A percentile compares a stretch with the other conserved stretches of the same genome.
phyloP scores from a whole-genome alignment of 2,797 vertebrate species.

The Propithecus deckenii region DNA sequence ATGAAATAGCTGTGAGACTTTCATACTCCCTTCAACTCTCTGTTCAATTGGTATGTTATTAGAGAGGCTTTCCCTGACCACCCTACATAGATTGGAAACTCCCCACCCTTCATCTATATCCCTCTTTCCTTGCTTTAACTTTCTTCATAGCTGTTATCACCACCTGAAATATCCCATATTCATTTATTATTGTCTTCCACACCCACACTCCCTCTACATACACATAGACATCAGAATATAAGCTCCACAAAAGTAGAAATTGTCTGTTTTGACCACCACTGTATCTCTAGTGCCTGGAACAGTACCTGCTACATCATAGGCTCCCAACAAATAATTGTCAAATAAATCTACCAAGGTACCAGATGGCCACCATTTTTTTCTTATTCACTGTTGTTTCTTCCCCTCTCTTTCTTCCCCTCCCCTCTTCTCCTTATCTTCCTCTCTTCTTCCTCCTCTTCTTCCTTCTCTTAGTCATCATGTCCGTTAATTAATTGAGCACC shows the following conservation, averaged over 20 bases:
- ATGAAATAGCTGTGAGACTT: not conserved
- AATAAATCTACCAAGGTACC: not conserved
- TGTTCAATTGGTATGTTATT: not conserved
- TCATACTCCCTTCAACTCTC: not conserved
- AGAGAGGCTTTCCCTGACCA: not conserved
- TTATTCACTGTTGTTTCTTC: not conserved
- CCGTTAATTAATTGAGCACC: not conserved
- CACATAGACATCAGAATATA: not conserved
- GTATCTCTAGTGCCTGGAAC: not conserved
- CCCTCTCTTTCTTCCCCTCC: not conserved
- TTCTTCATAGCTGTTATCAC: not conserved
- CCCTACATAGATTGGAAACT: not conserved
- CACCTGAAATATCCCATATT: not conserved
- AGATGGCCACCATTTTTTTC: not conserved
- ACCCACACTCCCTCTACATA: not conserved
- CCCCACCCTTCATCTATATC: not conserved
- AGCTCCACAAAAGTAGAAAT: not conserved
- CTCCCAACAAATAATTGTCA: not conserved
- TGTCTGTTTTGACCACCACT: not conserved
- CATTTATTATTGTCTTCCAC: not conserved
- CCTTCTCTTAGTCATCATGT: not conserved
- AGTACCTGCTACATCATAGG: not conserved
- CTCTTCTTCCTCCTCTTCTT: not conserved
- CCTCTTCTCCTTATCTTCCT: not conserved
- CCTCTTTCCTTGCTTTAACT: not conserved